phyloP scores from a whole-genome alignment of 2,113 vertebrate species.

The Pitta sordida region DNA sequence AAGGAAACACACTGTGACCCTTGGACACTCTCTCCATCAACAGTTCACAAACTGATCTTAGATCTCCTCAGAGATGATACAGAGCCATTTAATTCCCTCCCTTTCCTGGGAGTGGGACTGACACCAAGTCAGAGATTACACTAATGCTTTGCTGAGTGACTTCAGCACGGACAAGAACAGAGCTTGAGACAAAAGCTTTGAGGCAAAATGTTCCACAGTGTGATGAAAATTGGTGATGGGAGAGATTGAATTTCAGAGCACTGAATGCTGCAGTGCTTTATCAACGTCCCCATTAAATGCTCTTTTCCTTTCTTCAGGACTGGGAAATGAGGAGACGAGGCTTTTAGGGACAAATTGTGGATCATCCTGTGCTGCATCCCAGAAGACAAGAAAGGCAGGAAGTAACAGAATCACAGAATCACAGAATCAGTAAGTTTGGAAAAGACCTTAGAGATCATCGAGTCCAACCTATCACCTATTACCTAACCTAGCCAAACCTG shows the following conservation, averaged over 20 bases:
- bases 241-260: not conserved
- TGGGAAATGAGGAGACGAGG: not conserved
- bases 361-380: not conserved
- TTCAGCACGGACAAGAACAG: not conserved
- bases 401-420: too few species aligned
- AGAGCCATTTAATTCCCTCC: not conserved
- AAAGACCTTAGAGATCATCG: too few species aligned
- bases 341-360: not conserved
- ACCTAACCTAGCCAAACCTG: too few species aligned
- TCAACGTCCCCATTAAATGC: not conserved
- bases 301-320: not conserved
- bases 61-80: not conserved
- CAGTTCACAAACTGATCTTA: not conserved
- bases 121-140: not conserved
- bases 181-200: not conserved
- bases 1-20: not conserved
- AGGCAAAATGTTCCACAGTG: not conserved
- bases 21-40: not conserved
- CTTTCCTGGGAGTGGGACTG: not conserved
- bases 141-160: not conserved
- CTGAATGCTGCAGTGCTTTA: not conserved
- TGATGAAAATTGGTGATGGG: not conserved
- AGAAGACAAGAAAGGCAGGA: not conserved
- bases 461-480: too few species aligned
- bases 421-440: too few species aligned